These are phyloP conservation scores for Mesocricetus auratus DNA, from an alignment of 2,113 vertebrate genomes.

Conservation along the genomic window DNA sequence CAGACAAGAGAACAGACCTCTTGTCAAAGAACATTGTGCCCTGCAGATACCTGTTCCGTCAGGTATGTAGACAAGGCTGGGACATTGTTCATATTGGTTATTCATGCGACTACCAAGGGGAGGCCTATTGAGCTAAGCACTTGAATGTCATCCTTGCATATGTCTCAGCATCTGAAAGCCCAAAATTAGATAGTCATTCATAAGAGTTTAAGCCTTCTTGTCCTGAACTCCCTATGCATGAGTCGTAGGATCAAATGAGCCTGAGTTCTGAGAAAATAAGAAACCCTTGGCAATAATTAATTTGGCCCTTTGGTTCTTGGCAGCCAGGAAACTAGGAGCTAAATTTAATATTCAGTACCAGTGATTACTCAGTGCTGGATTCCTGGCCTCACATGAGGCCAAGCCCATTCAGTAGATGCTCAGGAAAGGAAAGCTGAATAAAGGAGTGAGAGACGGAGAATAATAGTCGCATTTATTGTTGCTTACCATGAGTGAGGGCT, in stretches of 20 bases:
- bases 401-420: slow-evolving; percentile 50
- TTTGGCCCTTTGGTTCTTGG: slow-evolving; percentile 59
- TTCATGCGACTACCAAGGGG: not conserved
- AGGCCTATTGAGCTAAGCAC: not conserved
- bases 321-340: slow-evolving; percentile 68
- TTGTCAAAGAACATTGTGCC: slow-evolving; percentile 7
- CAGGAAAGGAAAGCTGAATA: slow-evolving; percentile 41
- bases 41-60: not conserved
- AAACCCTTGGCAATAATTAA: slow-evolving; percentile 70
- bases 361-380: slow-evolving; percentile 45
- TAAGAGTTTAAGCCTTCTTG: slow-evolving; percentile 22
- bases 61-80: not conserved
- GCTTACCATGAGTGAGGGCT: slow-evolving; percentile 41
- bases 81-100: not conserved
- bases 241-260: slow-evolving; percentile 52
- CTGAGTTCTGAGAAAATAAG: not conserved
- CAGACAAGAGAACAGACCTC: not conserved
- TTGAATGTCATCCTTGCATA: not conserved
- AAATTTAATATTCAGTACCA: slow-evolving; percentile 72
- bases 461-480: slow-evolving; percentile 44
- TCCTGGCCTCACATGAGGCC: slow-evolving; percentile 17
- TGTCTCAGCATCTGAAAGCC: slow-evolving; percentile 9
- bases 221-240: slow-evolving; percentile 43
- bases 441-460: slow-evolving; percentile 26
- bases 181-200: slow-evolving; percentile 49